Evolutionary conservation across 1,140 invertebrate genomes (phyloP).

Genomic region (Atta cephalotes): DNA sequence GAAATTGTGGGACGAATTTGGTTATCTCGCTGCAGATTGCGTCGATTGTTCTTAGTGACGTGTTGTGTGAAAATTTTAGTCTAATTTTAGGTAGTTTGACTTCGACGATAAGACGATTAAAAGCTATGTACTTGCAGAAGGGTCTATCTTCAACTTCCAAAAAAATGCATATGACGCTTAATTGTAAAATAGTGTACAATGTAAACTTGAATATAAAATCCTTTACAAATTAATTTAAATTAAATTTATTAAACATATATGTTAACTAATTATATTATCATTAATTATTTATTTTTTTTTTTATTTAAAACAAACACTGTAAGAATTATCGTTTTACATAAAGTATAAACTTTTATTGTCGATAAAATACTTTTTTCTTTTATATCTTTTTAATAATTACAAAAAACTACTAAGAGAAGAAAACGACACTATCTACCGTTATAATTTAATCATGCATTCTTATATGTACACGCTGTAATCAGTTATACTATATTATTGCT

Average conservation of each 20-base stretch:
- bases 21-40: constrained; percentile 32
- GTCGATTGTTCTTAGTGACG: constrained; percentile 41
- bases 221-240: not conserved
- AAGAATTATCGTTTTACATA: not conserved
- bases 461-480: not conserved
- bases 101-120: constrained; percentile 9
- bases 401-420: not conserved
- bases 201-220: not conserved
- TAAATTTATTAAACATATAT: not conserved
- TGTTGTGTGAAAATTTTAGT: constrained; percentile 26
- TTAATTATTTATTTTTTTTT: constrained; percentile 10
- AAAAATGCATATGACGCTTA: not conserved
- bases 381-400: not conserved
- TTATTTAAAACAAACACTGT: not conserved
- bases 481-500: not conserved
- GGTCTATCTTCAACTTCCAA: not conserved
- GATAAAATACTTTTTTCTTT: not conserved
- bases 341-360: not conserved
- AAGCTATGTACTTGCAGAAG: not conserved
- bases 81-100: constrained; percentile 2
- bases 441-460: not conserved
- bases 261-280: not conserved
- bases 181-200: not conserved
- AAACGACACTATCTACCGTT: no score
- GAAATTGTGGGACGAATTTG: constrained; percentile 34